Evolutionary conservation across 1,140 invertebrate genomes (phyloP).

Genomic region (Drepana arcuata): DNA sequence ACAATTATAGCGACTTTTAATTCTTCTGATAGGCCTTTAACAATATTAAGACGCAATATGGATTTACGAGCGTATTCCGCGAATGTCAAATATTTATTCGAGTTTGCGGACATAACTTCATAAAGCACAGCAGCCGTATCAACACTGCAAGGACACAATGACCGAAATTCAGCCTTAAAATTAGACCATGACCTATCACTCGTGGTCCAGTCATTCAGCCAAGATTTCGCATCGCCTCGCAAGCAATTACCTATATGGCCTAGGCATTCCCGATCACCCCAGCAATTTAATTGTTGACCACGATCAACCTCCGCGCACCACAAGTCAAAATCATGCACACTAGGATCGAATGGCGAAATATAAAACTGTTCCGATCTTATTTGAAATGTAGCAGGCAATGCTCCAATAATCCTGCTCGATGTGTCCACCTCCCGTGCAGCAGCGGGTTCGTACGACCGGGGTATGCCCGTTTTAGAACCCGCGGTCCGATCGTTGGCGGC

Average conservation of each 20-base stretch:
- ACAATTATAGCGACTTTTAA: neutral
- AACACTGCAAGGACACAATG: conserved; percentile 7
- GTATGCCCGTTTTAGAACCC: too few relatives aligned
- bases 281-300: conserved; percentile 1
- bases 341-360: conserved; percentile 2
- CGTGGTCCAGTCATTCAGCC: conserved; percentile 14
- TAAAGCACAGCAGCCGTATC: conserved; percentile 5
- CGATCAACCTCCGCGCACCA: conserved; percentile 13
- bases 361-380: neutral
- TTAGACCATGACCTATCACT: conserved; percentile 10
- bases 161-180: conserved; percentile 11
- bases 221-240: conserved; percentile 9
- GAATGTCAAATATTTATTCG: conserved; percentile 7
- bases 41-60: conserved; percentile 1
- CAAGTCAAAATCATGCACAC: conserved; percentile 7
- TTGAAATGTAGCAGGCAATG: neutral
- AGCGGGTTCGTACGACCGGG: too few relatives aligned
- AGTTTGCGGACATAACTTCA: conserved; percentile 12
- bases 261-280: conserved; percentile 10
- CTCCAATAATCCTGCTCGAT: neutral
- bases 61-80: conserved; percentile 6
- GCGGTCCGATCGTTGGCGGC: too few relatives aligned
- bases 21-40: neutral
- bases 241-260: conserved; percentile 8
- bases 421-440: too few relatives aligned